A percentile compares a stretch with the other conserved stretches of the same genome.
These are phyloP conservation scores for Pogonus chalceus DNA, from an alignment of 1,140 invertebrate genomes.

Conservation along the genomic window DNA sequence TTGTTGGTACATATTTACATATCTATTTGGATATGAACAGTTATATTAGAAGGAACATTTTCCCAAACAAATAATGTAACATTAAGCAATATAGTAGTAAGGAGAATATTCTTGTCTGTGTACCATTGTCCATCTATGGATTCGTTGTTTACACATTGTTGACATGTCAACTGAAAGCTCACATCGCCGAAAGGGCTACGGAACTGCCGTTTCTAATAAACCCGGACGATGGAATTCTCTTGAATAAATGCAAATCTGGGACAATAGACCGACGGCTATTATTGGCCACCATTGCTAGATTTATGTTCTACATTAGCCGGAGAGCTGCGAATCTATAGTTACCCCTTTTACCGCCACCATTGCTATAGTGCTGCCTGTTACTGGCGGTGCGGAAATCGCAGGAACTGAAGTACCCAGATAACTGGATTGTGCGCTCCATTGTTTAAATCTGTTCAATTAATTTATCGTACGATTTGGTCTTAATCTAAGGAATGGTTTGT, in stretches of 20 bases:
- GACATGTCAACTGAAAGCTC: neutral
- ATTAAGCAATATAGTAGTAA: no score
- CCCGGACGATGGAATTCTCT: neutral
- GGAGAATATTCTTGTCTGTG: no score
- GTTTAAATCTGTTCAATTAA: conserved; percentile 7
- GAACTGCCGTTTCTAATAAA: no score
- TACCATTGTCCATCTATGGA: no score
- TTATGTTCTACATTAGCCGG: conserved; percentile 5
- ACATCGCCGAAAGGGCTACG: neutral
- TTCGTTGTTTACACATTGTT: no score
- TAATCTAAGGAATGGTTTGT: conserved; percentile 6
- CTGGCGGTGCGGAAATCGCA: neutral
- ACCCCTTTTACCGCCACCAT: neutral
- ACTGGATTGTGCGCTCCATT: neutral
- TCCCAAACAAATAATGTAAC: no score
- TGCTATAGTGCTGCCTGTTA: neutral
- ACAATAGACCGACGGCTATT: conserved; percentile 4
- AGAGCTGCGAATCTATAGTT: no score
- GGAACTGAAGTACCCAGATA: neutral
- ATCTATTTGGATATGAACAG: no score
- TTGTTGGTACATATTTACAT: no score
- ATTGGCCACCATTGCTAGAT: conserved; percentile 6
- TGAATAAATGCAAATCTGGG: conserved; percentile 2
- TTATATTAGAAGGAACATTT: no score
- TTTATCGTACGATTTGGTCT: conserved; percentile 7